Percentiles rank a stretch among this genome's conserved stretches.
Evolutionary conservation across 2,888 invertebrate genomes (phyloP).

Genomic region (Xanthorhoe designata): DNA sequence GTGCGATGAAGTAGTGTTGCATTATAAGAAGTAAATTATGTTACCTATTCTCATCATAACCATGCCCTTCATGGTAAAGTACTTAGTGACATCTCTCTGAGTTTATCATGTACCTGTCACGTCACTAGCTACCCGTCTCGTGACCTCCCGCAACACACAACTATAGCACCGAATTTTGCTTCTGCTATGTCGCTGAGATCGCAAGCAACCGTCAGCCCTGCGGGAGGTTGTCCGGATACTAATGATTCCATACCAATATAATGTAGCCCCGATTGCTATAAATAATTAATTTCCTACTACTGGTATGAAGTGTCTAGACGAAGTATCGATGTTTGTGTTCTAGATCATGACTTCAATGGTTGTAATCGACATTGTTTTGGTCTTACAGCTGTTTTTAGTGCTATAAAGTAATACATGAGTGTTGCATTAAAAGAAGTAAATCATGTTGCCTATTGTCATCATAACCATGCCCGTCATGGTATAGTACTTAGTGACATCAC

Average conservation of each 20-base stretch:
- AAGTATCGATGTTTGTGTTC: not conserved
- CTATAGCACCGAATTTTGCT: not conserved
- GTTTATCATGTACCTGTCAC: not conserved
- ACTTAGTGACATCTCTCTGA: not conserved
- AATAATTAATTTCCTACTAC: not conserved
- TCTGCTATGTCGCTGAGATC: not conserved
- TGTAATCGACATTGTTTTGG: not conserved
- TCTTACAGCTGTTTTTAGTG: not conserved
- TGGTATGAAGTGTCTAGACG: slow-evolving; percentile 2
- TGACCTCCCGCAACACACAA: not conserved
- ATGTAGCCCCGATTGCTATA: slow-evolving; percentile 10
- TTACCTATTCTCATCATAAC: too few species aligned
- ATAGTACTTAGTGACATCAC: too few species aligned
- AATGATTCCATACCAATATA: slow-evolving; percentile 5
- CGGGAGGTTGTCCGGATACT: not conserved
- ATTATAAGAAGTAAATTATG: not conserved
- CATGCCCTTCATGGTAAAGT: not conserved
- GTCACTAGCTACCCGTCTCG: not conserved
- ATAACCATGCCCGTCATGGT: not conserved
- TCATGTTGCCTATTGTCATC: not conserved
- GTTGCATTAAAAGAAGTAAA: not conserved
- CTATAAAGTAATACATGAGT: not conserved
- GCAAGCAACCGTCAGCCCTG: not conserved
- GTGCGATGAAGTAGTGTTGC: too few species aligned
- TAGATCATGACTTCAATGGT: not conserved